phyloP scores from a whole-genome alignment of 2,113 vertebrate species.

The Anhinga anhinga region DNA sequence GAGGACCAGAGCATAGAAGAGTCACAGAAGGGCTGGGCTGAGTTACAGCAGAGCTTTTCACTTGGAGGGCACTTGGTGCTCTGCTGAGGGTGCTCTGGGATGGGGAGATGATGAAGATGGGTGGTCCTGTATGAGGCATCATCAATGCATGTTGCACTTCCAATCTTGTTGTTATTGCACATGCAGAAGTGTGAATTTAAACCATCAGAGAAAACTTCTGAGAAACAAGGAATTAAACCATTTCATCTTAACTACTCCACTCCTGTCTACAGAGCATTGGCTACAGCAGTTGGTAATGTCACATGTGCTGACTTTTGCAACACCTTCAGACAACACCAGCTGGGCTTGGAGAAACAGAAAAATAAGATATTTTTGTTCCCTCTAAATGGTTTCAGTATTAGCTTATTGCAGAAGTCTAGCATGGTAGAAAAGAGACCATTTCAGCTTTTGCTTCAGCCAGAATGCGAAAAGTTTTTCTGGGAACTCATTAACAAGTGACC shows the following conservation, averaged over 20 bases:
- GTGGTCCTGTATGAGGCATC: neutral
- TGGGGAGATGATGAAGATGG: neutral
- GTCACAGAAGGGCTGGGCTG: neutral
- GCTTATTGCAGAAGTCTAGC: neutral
- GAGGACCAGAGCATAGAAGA: neutral
- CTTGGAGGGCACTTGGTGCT: neutral
- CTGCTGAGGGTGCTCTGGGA: neutral
- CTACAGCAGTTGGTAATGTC: neutral
- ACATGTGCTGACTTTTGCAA: neutral
- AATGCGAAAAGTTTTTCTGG: neutral
- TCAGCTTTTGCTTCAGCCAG: neutral
- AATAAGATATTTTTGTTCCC: neutral
- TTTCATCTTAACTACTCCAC: neutral
- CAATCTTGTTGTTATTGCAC: accelerated
- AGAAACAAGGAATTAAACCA: neutral
- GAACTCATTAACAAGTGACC: slow-evolving; percentile 3
- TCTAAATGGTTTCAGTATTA: neutral
- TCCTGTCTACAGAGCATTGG: neutral
- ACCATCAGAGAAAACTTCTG: neutral
- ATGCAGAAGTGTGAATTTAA: neutral
- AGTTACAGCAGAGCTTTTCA: neutral
- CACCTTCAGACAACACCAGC: neutral
- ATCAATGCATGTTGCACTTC: accelerated
- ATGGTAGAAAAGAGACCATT: neutral
- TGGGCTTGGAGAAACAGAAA: neutral